Base-by-base conservation (phyloP, 2,888 invertebrate species). In the Copidosoma aretas region DNA sequence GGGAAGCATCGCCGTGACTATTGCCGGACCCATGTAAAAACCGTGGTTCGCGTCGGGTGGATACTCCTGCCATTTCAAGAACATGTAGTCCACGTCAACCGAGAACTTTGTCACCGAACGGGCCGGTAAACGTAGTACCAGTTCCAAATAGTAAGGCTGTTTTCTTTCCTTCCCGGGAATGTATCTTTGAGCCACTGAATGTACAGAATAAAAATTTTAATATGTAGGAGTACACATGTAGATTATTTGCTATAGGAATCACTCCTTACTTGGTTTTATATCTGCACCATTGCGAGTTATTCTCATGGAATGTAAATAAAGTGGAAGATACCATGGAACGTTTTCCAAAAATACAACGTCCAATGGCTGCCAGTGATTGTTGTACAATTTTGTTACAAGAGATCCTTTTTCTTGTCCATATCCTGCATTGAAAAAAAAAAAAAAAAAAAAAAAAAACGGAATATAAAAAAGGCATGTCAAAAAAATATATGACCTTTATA, bases 1-100 rank as follows among this genome's bases (percentile, higher is more conserved):
- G 0, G 95, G 94, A 73, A 97, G 84, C 72, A 90, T 86, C 3
- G 92, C 90, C 43, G 93, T 89, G 68, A 98, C 89, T 58, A 95
- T 88, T 21, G 96, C 93, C 41, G 97, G 92, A 8, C 95, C 94
- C 78, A 98, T 89, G 81, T 97, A 97, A 84, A 98, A 97, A 0
- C 99, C 99, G 85, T 98, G 98, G 86, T 98, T 98, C 0, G 99
- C 98, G 88, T 99, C 99, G 0, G 99, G 99, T 17, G 98, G 99
- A 85, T 99, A 99, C 83, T 99, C 98, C 78, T 96, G 93, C 96
- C 98, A 98, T 85, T 97, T 97, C 8, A 98, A 87, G 80, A 98
- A 95, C n/a, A 95, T 92, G 84, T 94, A 94, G 83, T 97, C 96
- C 85, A 98, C 95, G 79, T 96, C 92, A 73, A 97, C 89, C 12